These are phyloP conservation scores for Riparia riparia DNA, from an alignment of 2,113 vertebrate species.

Conservation along the genomic window DNA sequence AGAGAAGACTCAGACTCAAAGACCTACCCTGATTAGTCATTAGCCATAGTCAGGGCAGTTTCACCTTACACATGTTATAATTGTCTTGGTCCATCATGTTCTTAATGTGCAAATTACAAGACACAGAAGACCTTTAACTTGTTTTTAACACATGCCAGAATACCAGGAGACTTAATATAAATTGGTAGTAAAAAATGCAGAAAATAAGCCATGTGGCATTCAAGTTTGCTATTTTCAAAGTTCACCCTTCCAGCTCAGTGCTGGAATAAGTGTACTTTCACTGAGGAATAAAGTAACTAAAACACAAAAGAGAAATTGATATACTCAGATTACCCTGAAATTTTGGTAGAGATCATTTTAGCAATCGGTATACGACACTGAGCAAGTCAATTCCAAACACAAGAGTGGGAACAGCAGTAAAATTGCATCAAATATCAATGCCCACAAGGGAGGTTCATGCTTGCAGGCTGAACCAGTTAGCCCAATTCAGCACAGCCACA, in stretches of 20 bases:
- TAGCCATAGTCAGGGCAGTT: background rate
- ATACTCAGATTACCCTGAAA: background rate
- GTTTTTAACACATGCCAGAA: background rate
- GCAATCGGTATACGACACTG: rapidly evolving
- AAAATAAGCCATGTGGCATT: background rate
- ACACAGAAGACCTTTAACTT: background rate
- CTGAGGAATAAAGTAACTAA: background rate
- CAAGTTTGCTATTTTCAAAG: background rate
- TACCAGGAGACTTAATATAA: background rate
- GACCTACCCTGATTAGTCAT: background rate
- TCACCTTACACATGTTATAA: background rate
- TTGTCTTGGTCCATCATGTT: background rate
- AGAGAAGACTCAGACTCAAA: background rate
- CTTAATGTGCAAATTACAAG: background rate
- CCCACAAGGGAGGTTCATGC: background rate
- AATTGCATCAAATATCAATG: background rate
- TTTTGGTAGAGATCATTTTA: background rate
- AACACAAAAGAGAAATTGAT: rapidly evolving
- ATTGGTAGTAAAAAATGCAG: background rate
- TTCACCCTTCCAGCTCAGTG: background rate
- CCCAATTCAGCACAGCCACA: rapidly evolving
- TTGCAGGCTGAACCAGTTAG: background rate
- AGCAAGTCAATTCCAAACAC: background rate
- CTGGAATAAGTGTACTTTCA: background rate
- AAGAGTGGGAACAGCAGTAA: background rate